Evolutionary conservation across 1,140 invertebrate genomes (phyloP).

Genomic region (Lycorma delicatula): DNA sequence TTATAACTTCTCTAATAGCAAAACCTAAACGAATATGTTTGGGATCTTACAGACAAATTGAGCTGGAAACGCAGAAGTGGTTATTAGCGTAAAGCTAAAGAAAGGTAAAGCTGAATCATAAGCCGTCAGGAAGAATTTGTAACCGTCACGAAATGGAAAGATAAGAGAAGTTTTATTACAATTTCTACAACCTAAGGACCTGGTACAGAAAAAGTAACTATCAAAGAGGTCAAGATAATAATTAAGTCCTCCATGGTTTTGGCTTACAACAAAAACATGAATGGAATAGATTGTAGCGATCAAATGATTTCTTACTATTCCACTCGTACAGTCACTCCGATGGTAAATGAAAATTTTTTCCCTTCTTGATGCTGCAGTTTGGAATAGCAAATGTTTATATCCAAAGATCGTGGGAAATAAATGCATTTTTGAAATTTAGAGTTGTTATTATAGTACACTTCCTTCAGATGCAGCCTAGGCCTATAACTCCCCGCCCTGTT

Average conservation of each 20-base stretch:
- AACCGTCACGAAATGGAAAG: conserved; percentile 28
- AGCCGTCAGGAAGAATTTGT: conserved; percentile 20
- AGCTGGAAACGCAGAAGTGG: conserved; percentile 25
- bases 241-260: conserved; percentile 12
- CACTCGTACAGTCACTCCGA: conserved; percentile 8
- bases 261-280: conserved; percentile 20
- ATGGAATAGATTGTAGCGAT: conserved; percentile 10
- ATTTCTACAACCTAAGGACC: conserved; percentile 26
- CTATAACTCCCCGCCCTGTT: no score
- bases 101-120: conserved; percentile 23
- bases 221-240: conserved; percentile 16
- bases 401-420: conserved; percentile 7
- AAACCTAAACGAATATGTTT: conserved; percentile 21
- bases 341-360: conserved; percentile 20
- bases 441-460: conserved; percentile 11
- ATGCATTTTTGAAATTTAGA: conserved; percentile 13
- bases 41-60: conserved; percentile 23
- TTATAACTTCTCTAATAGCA: conserved; percentile 27
- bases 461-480: no score
- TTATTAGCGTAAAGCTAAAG: conserved; percentile 19
- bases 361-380: conserved; percentile 9
- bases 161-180: conserved; percentile 28
- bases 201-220: conserved; percentile 23
- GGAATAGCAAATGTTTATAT: conserved; percentile 14
- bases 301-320: conserved; percentile 19